A percentile compares a stretch with the other conserved stretches of the same genome.
phyloP scores from a whole-genome alignment of 2,888 invertebrate genomes.

The Meteorus cinctellus region DNA sequence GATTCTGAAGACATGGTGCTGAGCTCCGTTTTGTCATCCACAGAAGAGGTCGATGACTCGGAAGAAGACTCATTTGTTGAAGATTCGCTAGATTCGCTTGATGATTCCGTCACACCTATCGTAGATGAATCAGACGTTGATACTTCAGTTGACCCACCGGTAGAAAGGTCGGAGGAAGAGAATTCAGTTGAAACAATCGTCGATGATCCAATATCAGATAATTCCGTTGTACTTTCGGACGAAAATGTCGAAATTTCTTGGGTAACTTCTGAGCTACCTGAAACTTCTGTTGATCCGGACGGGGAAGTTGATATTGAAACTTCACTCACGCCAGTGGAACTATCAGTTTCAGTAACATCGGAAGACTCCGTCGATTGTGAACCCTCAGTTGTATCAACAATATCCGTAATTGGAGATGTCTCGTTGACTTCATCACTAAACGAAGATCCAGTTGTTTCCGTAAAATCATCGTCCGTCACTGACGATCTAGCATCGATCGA shows the following conservation, averaged over 20 bases:
- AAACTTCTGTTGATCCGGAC: conserved; percentile 21
- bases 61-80: conserved; percentile 45
- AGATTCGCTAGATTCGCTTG: conserved; percentile 38
- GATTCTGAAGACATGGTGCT: conserved; percentile 37
- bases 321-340: conserved; percentile 42
- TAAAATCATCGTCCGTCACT: conserved; percentile 33
- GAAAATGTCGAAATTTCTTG: conserved; percentile 31
- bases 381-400: conserved; percentile 45
- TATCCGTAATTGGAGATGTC: conserved; percentile 49
- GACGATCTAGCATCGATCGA: conserved; percentile 49
- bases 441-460: conserved; percentile 17
- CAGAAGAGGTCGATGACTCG: conserved; percentile 44
- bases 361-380: conserved; percentile 34
- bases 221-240: conserved; percentile 5
- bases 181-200: conserved; percentile 34
- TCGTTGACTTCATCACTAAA: conserved; percentile 39
- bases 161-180: conserved; percentile 34
- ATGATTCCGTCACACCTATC: conserved; percentile 11
- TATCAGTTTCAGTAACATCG: conserved; percentile 33
- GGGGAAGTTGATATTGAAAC: conserved; percentile 32
- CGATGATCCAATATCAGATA: background rate
- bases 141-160: conserved; percentile 49
- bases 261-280: conserved; percentile 28
- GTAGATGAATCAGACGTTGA: conserved; percentile 41
- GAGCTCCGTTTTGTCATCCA: conserved; percentile 45